Base-by-base conservation (phyloP, 2,113 vertebrate genomes). In the Clarias magur region DNA sequence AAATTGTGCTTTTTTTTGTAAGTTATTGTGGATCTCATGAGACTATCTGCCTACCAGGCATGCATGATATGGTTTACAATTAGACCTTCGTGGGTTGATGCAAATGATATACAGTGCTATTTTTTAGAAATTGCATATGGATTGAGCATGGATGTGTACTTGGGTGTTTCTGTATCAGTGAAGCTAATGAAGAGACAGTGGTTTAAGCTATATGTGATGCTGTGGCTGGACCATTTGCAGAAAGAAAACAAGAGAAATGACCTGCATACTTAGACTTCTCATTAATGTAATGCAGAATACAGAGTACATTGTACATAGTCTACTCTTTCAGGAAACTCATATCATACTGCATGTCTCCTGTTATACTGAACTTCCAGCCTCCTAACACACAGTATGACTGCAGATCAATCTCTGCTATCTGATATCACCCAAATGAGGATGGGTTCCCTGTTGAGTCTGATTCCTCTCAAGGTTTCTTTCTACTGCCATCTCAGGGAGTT, bases 161-260 rank as follows among this genome's bases (percentile, higher is more conserved):
- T 79, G 60, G 60, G n/a, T 56, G 30, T 57, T 79, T 87, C 72
- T 79, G 27, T 87, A 65, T 67, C 70, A 86, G 80, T 76, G 53
- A 87, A 60, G 57, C 80, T 87, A 67, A 76, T 83, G 27, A 54
- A 87, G 86, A 78, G 15, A 78, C 72, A 57, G 86, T 38, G 53
- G 42, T 87, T 87, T n/a, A 30, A 82, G 38, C 2, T 82, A 57
- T 23, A 34, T 30, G 72, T 4, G 19, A 60, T 34, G 3, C 54
- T 62, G 81, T 54, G 15, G 54, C 6, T 42, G n/a, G 62, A 72
- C 15, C 59, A 48, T 68, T 65, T 83, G 6, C 38, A 83, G n/a
- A 48, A 73, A 30, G 15, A 34, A 34, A 27, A 15, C 38, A 63
- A 9, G 38, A 75, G 30, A 70, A 72, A 60, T 25, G 79, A 48